phyloP scores from a whole-genome alignment of 2,113 vertebrate species.

The Spermophilus dauricus region DNA sequence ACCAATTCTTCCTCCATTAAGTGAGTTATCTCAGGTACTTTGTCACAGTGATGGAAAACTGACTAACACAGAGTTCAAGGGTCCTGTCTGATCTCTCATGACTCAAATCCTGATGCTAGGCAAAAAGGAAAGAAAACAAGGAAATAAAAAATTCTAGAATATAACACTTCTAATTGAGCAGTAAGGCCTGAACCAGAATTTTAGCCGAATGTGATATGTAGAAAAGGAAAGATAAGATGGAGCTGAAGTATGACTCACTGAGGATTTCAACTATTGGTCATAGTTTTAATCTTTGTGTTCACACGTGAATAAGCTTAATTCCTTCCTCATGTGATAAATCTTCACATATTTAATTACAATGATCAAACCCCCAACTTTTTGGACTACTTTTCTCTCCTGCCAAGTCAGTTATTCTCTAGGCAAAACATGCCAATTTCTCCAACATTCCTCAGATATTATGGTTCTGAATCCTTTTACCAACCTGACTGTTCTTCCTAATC shows the following conservation, averaged over 20 bases:
- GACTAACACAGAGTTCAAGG: background rate
- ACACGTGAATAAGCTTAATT: conserved; percentile 29
- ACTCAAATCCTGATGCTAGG: background rate
- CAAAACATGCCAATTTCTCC: conserved; percentile 54
- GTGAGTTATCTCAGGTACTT: background rate
- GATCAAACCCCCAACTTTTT: background rate
- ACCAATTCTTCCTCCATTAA: background rate
- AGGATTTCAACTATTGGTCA: background rate
- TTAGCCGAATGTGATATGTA: background rate
- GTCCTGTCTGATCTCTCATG: background rate
- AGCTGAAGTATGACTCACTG: conserved; percentile 27
- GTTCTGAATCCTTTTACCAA: conserved; percentile 58
- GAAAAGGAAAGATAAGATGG: background rate
- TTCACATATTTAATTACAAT: conserved; percentile 25
- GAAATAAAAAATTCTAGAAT: background rate
- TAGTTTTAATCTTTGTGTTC: conserved; percentile 51
- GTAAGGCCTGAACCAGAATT: background rate
- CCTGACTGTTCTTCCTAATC: background rate
- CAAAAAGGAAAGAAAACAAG: conserved; percentile 33
- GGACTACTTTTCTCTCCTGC: background rate
- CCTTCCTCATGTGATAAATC: background rate
- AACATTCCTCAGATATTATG: conserved; percentile 51
- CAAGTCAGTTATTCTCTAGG: conserved; percentile 48
- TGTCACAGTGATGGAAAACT: background rate
- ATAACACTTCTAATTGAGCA: background rate